Percentiles rank a stretch among this genome's conserved stretches.
Conservation (phyloP, 2,888 invertebrate species). For the Drosophila stalkeri region DNA sequence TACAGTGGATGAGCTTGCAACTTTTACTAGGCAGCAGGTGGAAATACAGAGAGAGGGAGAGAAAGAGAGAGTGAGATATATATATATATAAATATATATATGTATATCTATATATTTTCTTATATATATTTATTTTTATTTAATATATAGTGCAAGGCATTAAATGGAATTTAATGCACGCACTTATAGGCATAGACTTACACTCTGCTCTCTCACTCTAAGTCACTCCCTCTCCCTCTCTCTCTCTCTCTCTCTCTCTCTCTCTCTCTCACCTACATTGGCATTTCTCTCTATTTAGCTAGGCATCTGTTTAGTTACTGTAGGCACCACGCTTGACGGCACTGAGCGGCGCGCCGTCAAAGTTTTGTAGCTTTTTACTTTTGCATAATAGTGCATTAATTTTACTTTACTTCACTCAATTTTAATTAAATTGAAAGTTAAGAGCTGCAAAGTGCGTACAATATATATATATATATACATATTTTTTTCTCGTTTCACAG, state of each 20-base stretch:
- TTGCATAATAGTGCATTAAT: slow-evolving; percentile 66
- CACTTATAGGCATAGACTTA: slow-evolving; percentile 21
- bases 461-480: background rate
- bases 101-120: background rate
- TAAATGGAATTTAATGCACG: slow-evolving; percentile 60
- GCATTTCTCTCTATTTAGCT: background rate
- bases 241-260: background rate
- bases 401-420: slow-evolving; percentile 63
- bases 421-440: slow-evolving; percentile 77
- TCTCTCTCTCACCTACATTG: background rate
- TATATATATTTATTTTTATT: background rate
- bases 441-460: slow-evolving; percentile 49
- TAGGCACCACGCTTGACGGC: slow-evolving; percentile 28
- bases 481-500: too few species aligned
- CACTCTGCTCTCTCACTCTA: background rate
- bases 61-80: slow-evolving; percentile 21
- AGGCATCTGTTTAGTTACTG: slow-evolving; percentile 29
- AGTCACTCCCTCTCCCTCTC: too few species aligned
- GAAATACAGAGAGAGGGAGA: slow-evolving; percentile 1
- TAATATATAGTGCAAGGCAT: slow-evolving; percentile 30
- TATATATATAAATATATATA: background rate
- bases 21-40: slow-evolving; percentile 55
- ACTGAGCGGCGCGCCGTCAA: slow-evolving; percentile 31
- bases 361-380: slow-evolving; percentile 48
- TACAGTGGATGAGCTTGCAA: slow-evolving; percentile 60